Percentiles rank a stretch among this genome's conserved stretches.
These are phyloP conservation scores for Gymnocephalus cernua DNA, from an alignment of 2,113 vertebrate species.

Conservation along the genomic window DNA sequence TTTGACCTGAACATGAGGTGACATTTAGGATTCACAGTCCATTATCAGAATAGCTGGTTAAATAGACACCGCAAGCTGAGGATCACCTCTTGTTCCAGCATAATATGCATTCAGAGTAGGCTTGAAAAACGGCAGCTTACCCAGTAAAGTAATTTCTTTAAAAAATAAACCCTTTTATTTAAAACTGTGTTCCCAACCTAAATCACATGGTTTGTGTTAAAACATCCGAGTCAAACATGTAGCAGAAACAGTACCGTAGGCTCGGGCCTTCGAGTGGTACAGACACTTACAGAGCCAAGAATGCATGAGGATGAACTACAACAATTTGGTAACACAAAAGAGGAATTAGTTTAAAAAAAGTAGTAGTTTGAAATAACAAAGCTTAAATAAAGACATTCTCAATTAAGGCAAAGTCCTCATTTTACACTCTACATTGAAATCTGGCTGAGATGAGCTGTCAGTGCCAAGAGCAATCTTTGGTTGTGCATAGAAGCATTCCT, in stretches of 20 bases:
- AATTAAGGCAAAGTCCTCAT: constrained; percentile 21
- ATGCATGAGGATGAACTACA: constrained; percentile 2
- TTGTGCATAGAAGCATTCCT: constrained; percentile 24
- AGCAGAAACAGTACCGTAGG: constrained; percentile 7
- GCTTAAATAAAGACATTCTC: neutral
- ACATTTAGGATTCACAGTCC: constrained; percentile 57
- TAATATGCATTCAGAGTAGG: constrained; percentile 47
- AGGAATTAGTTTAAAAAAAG: constrained; percentile 6
- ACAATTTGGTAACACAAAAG: constrained; percentile 16
- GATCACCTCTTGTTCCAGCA: constrained; percentile 59
- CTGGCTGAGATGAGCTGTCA: constrained; percentile 20
- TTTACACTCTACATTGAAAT: constrained; percentile 11
- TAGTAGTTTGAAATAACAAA: neutral
- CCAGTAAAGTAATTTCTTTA: constrained; percentile 13
- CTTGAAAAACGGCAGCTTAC: constrained; percentile 9
- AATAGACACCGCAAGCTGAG: constrained; percentile 39
- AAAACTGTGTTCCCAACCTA: constrained; percentile 37
- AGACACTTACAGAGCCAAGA: neutral
- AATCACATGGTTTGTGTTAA: constrained; percentile 17
- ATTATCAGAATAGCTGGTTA: constrained; percentile 23
- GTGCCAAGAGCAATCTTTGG: constrained; percentile 33
- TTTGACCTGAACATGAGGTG: constrained; percentile 28
- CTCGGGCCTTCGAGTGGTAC: neutral
- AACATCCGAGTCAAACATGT: constrained; percentile 5
- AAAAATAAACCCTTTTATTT: constrained; percentile 42